Evolutionary conservation across 2,888 invertebrate genomes (phyloP).

Genomic region (Copidosoma aretas): DNA sequence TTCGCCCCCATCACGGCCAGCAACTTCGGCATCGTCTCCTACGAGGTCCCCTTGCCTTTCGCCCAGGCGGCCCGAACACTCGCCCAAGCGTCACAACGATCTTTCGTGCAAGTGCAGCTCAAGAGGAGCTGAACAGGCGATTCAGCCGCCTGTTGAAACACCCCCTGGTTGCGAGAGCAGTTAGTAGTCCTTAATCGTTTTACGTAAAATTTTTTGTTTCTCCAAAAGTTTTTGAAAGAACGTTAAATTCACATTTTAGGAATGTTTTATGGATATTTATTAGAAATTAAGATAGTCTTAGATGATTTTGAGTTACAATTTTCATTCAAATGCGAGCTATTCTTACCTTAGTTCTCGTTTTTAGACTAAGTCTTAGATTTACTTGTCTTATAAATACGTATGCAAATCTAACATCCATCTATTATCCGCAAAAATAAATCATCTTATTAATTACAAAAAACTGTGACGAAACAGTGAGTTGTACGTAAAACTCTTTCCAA

Average conservation of each 20-base stretch:
- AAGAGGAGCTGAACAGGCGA: background rate
- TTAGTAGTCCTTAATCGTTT: background rate
- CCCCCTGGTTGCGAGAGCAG: background rate
- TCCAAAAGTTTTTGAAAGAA: too few species aligned
- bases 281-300: background rate
- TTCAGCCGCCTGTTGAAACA: background rate
- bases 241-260: background rate
- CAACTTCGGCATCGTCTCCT: too few species aligned
- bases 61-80: background rate
- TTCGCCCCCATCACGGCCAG: conserved; percentile 11
- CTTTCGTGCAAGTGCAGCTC: conserved; percentile 21
- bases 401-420: background rate
- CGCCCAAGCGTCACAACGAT: conserved; percentile 1
- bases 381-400: background rate
- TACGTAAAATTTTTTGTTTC: background rate
- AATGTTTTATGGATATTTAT: background rate
- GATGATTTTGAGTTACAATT: background rate
- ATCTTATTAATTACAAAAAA: too few species aligned
- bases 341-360: background rate
- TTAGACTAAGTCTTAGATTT: background rate
- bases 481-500: too few species aligned
- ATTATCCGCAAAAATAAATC: too few species aligned
- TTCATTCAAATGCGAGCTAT: background rate
- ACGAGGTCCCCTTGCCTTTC: background rate
- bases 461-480: too few species aligned